Base-by-base conservation (phyloP, 2,797 vertebrate species). In the Dendrocincla fuliginosa region DNA sequence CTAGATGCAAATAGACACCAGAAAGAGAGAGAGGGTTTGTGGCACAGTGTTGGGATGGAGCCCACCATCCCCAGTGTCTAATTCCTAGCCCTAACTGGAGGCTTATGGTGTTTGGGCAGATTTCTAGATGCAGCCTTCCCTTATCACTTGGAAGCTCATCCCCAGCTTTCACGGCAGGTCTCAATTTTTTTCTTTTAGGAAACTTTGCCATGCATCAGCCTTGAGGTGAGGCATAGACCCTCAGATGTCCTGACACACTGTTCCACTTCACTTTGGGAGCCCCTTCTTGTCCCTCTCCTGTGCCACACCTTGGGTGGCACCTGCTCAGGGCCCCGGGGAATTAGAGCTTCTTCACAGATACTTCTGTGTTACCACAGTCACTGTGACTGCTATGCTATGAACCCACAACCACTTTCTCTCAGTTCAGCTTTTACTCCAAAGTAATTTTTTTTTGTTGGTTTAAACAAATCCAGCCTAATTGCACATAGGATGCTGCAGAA, bases 371-470 rank as follows among this genome's bases (percentile, higher is more conserved):
- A 53, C 33, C 65, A 20, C 52, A 69, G 5, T 30, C 37, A 52
- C 68, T 0, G 0, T 41, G 64, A 37, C 5, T 3, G 2, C 37
- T 5, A 1, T 1, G 6, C 83, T 57, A 27, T 18, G 33, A 13
- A 42, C 10, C 16, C 50, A 50, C 0, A 32, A 24, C 6, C 10
- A 7, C 27, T 5, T 52, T 10, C 32, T 20, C 47, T 50, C 57
- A 16, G 37, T 30, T 55, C 33, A 57, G 59, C 17, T 39, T 77
- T 63, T 42, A 24, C 22, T 44, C 35, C 49, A 22, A 25, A 73
- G 2, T 16, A 37, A 2, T 10, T 56, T 50, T 59, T 19, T 71
- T 63, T 18, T 10, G 15, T 32, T 52, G 41, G 16, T 35, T 85
- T 83, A 4, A 63, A 41, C 12, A 39, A 59, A 64, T 25, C 30